Base-by-base conservation (phyloP, 2,797 vertebrate genomes). In the Tadarida brasiliensis region DNA sequence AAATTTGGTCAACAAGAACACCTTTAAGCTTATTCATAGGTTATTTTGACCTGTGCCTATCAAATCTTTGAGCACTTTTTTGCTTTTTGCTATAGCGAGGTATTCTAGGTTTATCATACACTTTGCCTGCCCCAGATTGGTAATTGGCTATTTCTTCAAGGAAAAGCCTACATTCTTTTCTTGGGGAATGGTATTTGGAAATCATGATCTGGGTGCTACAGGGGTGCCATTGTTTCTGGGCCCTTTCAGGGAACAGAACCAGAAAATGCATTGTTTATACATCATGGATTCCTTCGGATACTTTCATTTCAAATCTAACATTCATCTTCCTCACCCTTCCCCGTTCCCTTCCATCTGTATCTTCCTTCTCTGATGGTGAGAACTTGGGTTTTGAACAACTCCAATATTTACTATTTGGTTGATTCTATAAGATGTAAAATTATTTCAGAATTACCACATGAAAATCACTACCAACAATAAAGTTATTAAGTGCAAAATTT, bases 231-330 rank as follows among this genome's bases (percentile, higher is more conserved):
- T 82, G 54, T 57, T 63, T 30, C 74, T 76, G 33, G 61, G 28
- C 54, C 11, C 12, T 10, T 94, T 56, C 11, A 87, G 86, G 61
- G 76, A 70, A 65, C 33, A 78, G 47, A 82, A 39, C 49, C 49
- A 91, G 76, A 1, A 82, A 87, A 57, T 49, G 56, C 20, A 90
- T 15, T 90, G 92, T 70, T 71, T 47, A 54, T 14, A 87, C 67
- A 61, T 70, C n/a, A 63, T 44, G 20, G 54, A 2, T 82, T 94
- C 54, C 54, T 91, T 91, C 68, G 63, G n/a, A 33, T 70, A 56
- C 24, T 85, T 94, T 71, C 6, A 87, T 85, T 92, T 87, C 16
- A 87, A 44, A 90, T 54, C 28, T 51, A 70, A 81, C 33, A 90
- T 5, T 57, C 39, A 56, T 24, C 51, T 90, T 93, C 26, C 28